Evolutionary conservation across 2,888 invertebrate genomes (phyloP), one percentile per base, ranked within the genome.

Genomic region (Mythimna impura): DNA sequence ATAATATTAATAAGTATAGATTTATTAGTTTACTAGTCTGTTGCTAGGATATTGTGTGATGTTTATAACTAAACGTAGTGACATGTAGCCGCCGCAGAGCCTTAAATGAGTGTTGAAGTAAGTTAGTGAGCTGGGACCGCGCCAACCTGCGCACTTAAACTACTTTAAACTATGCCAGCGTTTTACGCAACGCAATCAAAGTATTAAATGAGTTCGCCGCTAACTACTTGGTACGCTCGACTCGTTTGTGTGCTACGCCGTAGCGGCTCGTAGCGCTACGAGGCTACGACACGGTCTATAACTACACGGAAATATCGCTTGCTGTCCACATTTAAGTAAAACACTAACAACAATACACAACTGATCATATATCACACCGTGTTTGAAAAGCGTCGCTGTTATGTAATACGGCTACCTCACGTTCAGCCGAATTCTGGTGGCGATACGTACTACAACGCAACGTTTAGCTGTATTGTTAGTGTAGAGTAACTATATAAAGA

Each of bases 101-200:
- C 68, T 57, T 36, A 50, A 50, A 30, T 57, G 73, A 73, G 73
- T 73, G 57, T 43, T 43, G 63, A 58, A 58, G 30, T 40, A 73
- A 63, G 63, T 40, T 20, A 25, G 50, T 3, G 17, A 47, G 71
- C 17, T 25, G 71, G 61, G n/a, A n/a, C 22, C 72, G 47, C 50
- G 57, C 40, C 66, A 61, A 65, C 66, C 66, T 66, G 75, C 65
- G 73, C 66, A 47, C 61, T 60, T 47, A 25, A 73, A 75, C 30
- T 57, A 58, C 62, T 68, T 30, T 10, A n/a, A 76, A 58, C 69
- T 76, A 47, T 50, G 60, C 61, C 52, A 30, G 40, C 63, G 47
- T 25, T 58, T 36, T 30, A 71, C 78, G 66, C 78, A 77, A 63
- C 54, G 78, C 78, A 77, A 77, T 77, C 78, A 77, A 77, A 78